Conservation (phyloP, 1,140 invertebrate genomes). For the Cataglyphis hispanica region DNA sequence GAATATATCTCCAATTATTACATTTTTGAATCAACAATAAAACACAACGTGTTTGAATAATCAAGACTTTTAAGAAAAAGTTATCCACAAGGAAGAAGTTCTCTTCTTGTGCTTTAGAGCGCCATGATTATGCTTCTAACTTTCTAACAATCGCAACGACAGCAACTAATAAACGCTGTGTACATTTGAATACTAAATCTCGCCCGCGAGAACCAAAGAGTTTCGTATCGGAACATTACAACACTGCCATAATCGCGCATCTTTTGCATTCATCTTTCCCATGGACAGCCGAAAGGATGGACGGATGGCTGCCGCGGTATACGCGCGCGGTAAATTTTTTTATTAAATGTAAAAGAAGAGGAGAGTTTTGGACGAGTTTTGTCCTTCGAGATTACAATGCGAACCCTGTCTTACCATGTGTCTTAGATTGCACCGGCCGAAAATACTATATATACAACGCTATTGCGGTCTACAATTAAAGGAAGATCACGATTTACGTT, state of each 20-base stretch:
- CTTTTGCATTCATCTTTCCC: slow-evolving; percentile 23
- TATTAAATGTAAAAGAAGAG: slow-evolving; percentile 58
- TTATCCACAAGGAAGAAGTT: neutral
- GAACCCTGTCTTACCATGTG: slow-evolving; percentile 74
- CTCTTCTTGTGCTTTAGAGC: neutral
- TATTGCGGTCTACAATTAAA: slow-evolving; percentile 26
- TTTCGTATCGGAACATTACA: slow-evolving; percentile 30
- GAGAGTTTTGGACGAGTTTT: slow-evolving; percentile 71
- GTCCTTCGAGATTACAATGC: slow-evolving; percentile 53
- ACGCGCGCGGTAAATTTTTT: slow-evolving; percentile 12
- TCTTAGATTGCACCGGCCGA: slow-evolving; percentile 36
- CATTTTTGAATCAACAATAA: slow-evolving; percentile 32
- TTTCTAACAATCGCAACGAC: slow-evolving; percentile 14
- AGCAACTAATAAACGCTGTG: slow-evolving; percentile 18
- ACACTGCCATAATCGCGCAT: slow-evolving; percentile 31
- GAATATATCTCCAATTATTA: slow-evolving; percentile 42
- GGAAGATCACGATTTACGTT: slow-evolving; percentile 36
- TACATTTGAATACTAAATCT: slow-evolving; percentile 67
- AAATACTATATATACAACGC: slow-evolving; percentile 36
- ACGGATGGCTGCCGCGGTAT: slow-evolving; percentile 78
- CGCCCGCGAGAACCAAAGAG: slow-evolving; percentile 77
- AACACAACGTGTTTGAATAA: slow-evolving; percentile 15
- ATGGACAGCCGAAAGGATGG: slow-evolving; percentile 78
- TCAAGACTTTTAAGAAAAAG: neutral
- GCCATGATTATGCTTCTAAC: neutral